These are phyloP conservation scores for Papilio polyxenes DNA, from an alignment of 1,140 invertebrate genomes.

Conservation along the genomic window DNA sequence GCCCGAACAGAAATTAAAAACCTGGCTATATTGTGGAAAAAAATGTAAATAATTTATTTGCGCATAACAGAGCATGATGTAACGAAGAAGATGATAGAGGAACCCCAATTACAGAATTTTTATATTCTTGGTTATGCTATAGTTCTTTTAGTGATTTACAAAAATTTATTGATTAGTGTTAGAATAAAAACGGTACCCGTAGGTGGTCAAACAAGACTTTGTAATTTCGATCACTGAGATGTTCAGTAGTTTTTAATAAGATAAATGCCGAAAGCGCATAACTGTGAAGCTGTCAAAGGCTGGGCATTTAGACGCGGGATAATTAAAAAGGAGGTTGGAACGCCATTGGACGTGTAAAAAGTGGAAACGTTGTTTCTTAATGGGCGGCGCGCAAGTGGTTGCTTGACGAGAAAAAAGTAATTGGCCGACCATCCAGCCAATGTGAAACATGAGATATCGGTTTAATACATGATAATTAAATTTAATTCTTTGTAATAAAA, in stretches of 20 bases:
- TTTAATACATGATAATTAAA: background rate
- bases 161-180: background rate
- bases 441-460: background rate
- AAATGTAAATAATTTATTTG: no score
- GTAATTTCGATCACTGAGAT: background rate
- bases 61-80: no score
- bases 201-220: background rate
- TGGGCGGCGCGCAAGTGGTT: background rate
- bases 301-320: background rate
- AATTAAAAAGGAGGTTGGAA: background rate
- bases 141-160: background rate
- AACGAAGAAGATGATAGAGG: no score
- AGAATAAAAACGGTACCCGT: background rate
- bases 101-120: no score
- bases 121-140: no score
- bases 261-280: conserved; percentile 2
- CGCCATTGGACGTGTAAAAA: conserved; percentile 11
- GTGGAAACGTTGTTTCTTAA: background rate
- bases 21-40: no score
- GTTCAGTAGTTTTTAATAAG: background rate
- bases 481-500: background rate
- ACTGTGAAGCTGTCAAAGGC: conserved; percentile 10
- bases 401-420: background rate
- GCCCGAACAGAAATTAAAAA: no score
- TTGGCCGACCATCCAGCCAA: conserved; percentile 2